Percentiles rank a stretch among this genome's conserved stretches.
Conservation (phyloP, 1,140 invertebrate genomes). For the Thaumatotibia leucotreta region DNA sequence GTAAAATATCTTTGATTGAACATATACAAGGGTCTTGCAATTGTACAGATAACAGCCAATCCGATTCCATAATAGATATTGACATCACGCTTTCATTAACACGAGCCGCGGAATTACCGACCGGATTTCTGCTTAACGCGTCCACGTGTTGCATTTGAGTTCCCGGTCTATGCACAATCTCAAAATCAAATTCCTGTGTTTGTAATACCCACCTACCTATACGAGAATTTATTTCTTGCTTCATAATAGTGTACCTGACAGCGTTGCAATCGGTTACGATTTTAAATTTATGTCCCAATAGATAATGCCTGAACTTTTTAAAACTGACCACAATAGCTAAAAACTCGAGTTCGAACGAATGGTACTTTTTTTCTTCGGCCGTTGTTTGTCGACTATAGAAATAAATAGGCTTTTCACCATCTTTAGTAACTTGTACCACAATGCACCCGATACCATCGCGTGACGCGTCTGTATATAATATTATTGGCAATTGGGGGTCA, state of each 20-base stretch:
- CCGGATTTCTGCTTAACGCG: slow-evolving; percentile 36
- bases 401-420: slow-evolving; percentile 16
- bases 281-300: too few species aligned
- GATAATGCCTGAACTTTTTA: too few species aligned
- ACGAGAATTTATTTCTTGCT: too few species aligned
- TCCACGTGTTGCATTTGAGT: slow-evolving; percentile 44
- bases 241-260: too few species aligned
- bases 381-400: slow-evolving; percentile 16
- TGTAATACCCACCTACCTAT: slow-evolving; percentile 29
- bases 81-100: background rate
- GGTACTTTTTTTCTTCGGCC: slow-evolving; percentile 15
- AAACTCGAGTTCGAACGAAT: too few species aligned
- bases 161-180: slow-evolving; percentile 21
- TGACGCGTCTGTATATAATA: background rate
- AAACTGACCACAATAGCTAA: too few species aligned
- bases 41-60: too few species aligned
- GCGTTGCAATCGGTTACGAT: too few species aligned
- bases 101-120: background rate
- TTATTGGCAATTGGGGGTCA: slow-evolving; percentile 10
- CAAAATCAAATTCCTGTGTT: slow-evolving; percentile 23
- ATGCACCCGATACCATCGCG: slow-evolving; percentile 9
- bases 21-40: slow-evolving; percentile 23
- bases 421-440: background rate
- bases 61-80: slow-evolving; percentile 20
- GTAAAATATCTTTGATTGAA: slow-evolving; percentile 15